A percentile compares a stretch with the other conserved stretches of the same genome.
Evolutionary conservation across 2,113 vertebrate genomes (phyloP).

Genomic region (Typhlomys cinereus): DNA sequence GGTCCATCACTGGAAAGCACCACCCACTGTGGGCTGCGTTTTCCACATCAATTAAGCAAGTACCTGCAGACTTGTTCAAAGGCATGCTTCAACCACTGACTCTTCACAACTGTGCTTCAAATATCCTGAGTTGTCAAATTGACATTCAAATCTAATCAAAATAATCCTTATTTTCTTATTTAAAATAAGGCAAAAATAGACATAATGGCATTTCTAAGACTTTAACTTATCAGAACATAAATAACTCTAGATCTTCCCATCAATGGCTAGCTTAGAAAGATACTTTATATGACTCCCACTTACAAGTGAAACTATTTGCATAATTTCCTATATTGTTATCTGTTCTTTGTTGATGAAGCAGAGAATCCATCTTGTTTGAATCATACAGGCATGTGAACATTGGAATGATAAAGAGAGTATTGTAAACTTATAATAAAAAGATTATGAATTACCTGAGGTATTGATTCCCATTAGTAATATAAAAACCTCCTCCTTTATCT

Average conservation of each 20-base stretch:
- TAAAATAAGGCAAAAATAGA: not conserved
- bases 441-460: not conserved
- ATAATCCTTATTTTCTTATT: not conserved
- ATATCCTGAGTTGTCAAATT: too few species aligned
- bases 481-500: not conserved
- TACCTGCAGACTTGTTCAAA: too few species aligned
- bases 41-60: too few species aligned
- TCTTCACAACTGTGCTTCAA: too few species aligned
- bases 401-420: not conserved
- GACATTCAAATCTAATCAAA: too few species aligned
- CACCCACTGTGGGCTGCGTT: too few species aligned
- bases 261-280: not conserved
- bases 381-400: not conserved
- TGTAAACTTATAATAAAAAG: not conserved
- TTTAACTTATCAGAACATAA: not conserved
- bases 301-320: too few species aligned
- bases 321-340: not conserved
- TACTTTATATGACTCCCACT: not conserved
- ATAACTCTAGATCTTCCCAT: not conserved
- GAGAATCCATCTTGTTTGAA: not conserved
- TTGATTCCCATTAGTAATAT: not conserved
- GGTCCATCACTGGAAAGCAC: too few species aligned
- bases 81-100: too few species aligned
- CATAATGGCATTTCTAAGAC: not conserved
- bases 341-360: not conserved